Evolutionary conservation across 2,888 invertebrate species (phyloP).

Genomic region (Dinocampus coccinellae): DNA sequence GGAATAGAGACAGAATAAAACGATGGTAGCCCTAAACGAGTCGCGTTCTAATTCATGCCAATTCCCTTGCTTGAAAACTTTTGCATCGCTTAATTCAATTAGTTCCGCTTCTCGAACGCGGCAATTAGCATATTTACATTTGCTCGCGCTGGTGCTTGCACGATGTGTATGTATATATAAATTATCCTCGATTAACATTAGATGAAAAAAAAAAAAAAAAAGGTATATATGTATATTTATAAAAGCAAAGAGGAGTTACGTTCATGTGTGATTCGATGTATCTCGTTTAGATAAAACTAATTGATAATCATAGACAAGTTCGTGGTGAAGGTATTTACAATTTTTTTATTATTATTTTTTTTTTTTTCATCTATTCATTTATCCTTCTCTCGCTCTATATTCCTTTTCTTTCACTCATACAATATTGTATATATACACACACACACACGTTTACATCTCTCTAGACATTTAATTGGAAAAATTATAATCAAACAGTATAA

Average conservation of each 20-base stretch:
- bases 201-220: conserved; percentile 7
- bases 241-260: background rate
- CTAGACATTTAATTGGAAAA: conserved; percentile 1
- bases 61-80: conserved; percentile 51
- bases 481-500: background rate
- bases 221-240: background rate
- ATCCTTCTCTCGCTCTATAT: background rate
- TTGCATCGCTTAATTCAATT: conserved; percentile 58
- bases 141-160: conserved; percentile 34
- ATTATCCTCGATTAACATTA: conserved; percentile 15
- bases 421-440: background rate
- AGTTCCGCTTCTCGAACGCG: conserved; percentile 52
- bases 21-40: conserved; percentile 32
- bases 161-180: conserved; percentile 10
- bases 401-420: background rate
- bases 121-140: conserved; percentile 57
- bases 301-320: conserved; percentile 23
- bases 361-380: no score
- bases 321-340: background rate
- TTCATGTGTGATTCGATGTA: conserved; percentile 26
- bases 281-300: conserved; percentile 29
- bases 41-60: conserved; percentile 54
- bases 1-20: no score
- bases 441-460: background rate
- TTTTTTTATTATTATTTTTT: background rate